A percentile compares a stretch with the other conserved stretches of the same genome.
phyloP scores from a whole-genome alignment of 2,113 vertebrate genomes.

The Australoheros scitulus region DNA sequence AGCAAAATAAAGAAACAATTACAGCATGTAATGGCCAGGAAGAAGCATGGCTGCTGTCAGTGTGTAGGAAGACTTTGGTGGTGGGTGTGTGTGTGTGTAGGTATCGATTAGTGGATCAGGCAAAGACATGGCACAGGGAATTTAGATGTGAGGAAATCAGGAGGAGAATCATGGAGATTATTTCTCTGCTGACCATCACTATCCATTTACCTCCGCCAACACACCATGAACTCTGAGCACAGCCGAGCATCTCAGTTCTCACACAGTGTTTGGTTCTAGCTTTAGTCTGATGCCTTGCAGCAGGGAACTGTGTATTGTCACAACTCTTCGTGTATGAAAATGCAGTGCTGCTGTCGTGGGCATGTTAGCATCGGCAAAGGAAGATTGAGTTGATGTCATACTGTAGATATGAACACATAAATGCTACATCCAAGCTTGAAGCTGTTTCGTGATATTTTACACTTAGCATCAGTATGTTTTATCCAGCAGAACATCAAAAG shows the following conservation, averaged over 20 bases:
- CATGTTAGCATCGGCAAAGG: background rate
- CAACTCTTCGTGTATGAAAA: background rate
- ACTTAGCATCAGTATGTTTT: no score
- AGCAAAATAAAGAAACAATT: conserved; percentile 74
- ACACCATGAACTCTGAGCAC: background rate
- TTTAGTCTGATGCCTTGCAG: background rate
- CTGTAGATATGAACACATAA: no score
- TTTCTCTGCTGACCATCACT: conserved; percentile 40
- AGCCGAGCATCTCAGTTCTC: background rate
- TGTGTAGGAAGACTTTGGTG: conserved; percentile 10
- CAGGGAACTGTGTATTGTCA: background rate
- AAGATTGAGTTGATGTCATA: no score
- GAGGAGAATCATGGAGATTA: conserved; percentile 54
- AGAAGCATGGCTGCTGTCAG: conserved; percentile 66
- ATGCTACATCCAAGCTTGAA: no score
- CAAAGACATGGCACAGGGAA: conserved; percentile 50
- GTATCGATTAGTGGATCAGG: conserved; percentile 68
- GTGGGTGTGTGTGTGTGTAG: background rate
- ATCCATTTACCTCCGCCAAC: conserved; percentile 6
- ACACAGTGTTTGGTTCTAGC: background rate
- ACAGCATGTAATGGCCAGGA: conserved; percentile 62
- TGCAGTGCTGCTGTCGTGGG: background rate
- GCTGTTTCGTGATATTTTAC: no score
- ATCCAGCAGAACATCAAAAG: no score
- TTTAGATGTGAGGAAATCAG: conserved; percentile 54